Evolutionary conservation across 2,888 invertebrate species (phyloP), one percentile per base, ranked within the genome.

Genomic region (Invenusta paracnida): DNA sequence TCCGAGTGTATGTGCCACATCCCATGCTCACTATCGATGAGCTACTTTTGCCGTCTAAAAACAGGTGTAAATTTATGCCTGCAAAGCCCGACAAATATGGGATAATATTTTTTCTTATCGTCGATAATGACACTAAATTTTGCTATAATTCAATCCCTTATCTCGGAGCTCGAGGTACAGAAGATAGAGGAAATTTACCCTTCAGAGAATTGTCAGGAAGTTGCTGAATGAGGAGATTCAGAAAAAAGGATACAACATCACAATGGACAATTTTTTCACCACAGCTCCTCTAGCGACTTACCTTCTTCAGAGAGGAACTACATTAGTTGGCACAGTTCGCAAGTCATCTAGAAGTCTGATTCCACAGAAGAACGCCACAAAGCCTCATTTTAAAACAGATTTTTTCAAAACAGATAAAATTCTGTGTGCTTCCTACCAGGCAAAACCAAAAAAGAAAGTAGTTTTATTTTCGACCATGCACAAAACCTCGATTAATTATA

Each of bases 1-100:
- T 73, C 73, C 27, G 5, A 23, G 73, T 73, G 73, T 73, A 73
- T 73, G 25, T 73, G 73, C 73, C 73, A 2, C 73, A 73, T 73
- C 73, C 73, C 73, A 73, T 73, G 73, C 73, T 73, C 73, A 73
- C 11, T 73, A 5, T 73, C 82, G 82, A 82, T 82, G 82, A 82
- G 82, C 82, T 13, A 31, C 48, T 82, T 30, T 31, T 31, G 31
- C n/a, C 82, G 31, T 31, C 48, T 30, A 82, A 82, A 31, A 82
- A 28, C 48, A 29, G 82, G 82, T 82, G 82, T 25, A 82, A 82
- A 82, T 82, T 82, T 82, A 82, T 82, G 82, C 82, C 82, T 30
- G 27, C 29, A 82, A 82, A 82, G 82, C 82, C 82, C n/a, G 82
- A 82, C 48, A 82, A 82, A 82, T 82, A 30, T 23, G 82, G 5